Evolutionary conservation across 2,113 vertebrate species (phyloP), one percentile per base, ranked within the genome.

Genomic region (Dicaeum eximium): DNA sequence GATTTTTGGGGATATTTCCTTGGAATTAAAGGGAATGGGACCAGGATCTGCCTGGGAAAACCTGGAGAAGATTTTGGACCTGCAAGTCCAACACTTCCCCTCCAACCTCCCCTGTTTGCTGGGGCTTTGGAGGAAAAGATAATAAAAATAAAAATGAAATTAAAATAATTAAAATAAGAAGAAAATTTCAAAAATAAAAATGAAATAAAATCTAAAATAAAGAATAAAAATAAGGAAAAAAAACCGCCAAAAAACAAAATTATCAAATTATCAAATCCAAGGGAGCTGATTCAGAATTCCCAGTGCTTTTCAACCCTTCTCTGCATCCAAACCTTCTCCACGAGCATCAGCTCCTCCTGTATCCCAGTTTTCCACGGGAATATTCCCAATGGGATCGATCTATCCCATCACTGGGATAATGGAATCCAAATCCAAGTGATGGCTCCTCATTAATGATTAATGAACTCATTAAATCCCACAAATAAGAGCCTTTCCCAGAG

Each of bases 71-170:
- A 30, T 37, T 10, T 10, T 7, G 20, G 33, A 54, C 38, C 38
- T 54, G 33, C 25, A 31, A 45, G 18, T 53, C 37, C 60, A 10
- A 23, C 7, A 11, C n/a, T 64, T 42, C 38, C 37, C 17, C 47
- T 40, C 22, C 58, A 15, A 7, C 2, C 10, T 33, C 10, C 4
- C 30, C 8, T 0, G 3, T 17, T 7, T 21, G 45, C 47, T 3
- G 1, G 17, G 35, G 37, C 23, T 33, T 78, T 21, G 45, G 57
- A 9, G 22, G 30, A 33, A 77, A 48, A 38, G 1, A 4, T 37
- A 48, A 30, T 28, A 38, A 28, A 61, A 40, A 4, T 30, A 11
- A 30, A 33, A 64, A 31, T 0, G 7, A 19, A 45, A n/a, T 25
- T 18, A 9, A n/a, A 45, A n/a, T 5, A 16, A 17, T 13, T 10